phyloP scores from a whole-genome alignment of 2,113 vertebrate species.

The Terrapene triunguis region DNA sequence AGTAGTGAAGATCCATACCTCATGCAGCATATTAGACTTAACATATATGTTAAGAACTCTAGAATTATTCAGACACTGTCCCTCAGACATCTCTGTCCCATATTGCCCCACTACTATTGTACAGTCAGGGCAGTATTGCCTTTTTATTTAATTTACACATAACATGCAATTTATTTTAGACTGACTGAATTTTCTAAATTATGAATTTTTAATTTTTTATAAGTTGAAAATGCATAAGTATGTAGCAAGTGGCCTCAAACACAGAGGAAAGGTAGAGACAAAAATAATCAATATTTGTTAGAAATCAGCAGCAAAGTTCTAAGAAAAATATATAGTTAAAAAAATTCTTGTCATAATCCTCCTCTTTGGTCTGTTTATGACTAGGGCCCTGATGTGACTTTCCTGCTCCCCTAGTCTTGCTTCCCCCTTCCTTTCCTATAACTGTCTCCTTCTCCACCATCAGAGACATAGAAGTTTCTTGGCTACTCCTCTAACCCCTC shows the following conservation, averaged over 20 bases:
- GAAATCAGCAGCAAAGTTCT: background rate
- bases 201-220: background rate
- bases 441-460: no score
- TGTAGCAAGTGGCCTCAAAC: no score
- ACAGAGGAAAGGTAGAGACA: background rate
- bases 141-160: background rate
- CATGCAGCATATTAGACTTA: background rate
- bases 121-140: fast-evolving
- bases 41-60: background rate
- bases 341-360: background rate
- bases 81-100: background rate
- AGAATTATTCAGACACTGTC: background rate
- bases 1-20: background rate
- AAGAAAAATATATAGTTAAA: background rate
- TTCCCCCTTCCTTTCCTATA: background rate
- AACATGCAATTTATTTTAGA: background rate
- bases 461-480: background rate
- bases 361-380: background rate
- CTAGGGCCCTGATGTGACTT: background rate
- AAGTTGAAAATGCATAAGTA: background rate
- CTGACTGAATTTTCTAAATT: background rate
- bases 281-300: background rate
- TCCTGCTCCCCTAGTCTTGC: background rate
- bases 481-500: background rate
- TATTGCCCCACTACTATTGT: fast-evolving